A percentile compares a stretch with the other conserved stretches of the same genome.
phyloP scores from a whole-genome alignment of 2,888 invertebrate species.

The Digitonthophagus gazella region DNA sequence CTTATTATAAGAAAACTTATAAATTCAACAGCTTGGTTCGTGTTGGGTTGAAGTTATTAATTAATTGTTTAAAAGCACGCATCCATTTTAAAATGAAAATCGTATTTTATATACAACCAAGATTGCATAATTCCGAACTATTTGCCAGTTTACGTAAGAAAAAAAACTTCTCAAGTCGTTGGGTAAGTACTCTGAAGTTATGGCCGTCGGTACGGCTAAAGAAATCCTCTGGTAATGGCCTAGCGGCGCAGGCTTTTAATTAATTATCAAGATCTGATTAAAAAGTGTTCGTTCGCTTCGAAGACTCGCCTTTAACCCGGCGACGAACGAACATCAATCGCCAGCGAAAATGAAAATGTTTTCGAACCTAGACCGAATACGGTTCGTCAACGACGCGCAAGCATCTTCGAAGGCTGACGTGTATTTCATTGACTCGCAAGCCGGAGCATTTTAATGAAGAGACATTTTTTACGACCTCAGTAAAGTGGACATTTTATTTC shows the following conservation, averaged over 20 bases:
- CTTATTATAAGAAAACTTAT: slow-evolving; percentile 1
- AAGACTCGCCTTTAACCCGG: not conserved
- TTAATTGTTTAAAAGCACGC: slow-evolving; percentile 14
- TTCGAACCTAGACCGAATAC: not conserved
- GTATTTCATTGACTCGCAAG: not conserved
- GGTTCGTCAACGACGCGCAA: not conserved
- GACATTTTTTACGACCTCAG: slow-evolving; percentile 22
- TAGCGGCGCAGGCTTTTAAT: not conserved
- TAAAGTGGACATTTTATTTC: slow-evolving; percentile 26
- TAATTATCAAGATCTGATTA: not conserved
- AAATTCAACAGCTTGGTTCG: slow-evolving; percentile 1
- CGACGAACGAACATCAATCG: not conserved
- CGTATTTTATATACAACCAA: too few species aligned
- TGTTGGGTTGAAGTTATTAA: too few species aligned
- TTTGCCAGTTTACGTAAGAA: not conserved
- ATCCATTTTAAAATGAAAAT: not conserved
- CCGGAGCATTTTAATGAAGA: slow-evolving; percentile 24
- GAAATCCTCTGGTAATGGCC: not conserved
- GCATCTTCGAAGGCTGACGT: not conserved
- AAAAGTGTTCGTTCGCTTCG: not conserved
- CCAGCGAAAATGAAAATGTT: not conserved
- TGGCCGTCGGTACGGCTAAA: not conserved
- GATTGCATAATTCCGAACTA: not conserved
- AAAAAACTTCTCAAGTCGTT: not conserved
- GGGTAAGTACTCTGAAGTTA: not conserved